Base-by-base conservation (phyloP, 2,888 invertebrate species). In the Leptopterna dolabrata region DNA sequence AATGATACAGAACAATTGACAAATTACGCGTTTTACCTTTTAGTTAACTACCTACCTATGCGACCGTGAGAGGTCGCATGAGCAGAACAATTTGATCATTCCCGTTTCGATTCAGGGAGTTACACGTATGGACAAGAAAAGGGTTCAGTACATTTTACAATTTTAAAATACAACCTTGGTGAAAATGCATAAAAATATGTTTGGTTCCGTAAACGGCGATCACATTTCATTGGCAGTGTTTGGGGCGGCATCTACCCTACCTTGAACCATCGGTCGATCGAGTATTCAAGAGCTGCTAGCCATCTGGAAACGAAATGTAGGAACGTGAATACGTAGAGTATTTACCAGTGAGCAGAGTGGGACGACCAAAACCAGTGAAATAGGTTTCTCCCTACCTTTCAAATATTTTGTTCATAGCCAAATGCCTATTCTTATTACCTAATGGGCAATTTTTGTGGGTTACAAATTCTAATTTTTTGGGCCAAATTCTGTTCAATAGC, bases 231-330 rank as follows among this genome's bases (percentile, higher is more conserved):
- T 89, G 89, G 89, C 89, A 89, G 89, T 89, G 89, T 71, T 76
- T 71, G 36, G 70, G 51, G 70, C 29, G 47, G 41, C 63, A n/a
- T 55, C 89, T 89, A 90, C 73, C 89, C 89, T 63, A 91, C 90
- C 88, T 90, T 90, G 43, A 91, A 90, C 90, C 98, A 98, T 90
- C 97, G 94, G 92, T 98, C 97, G 93, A 98, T 98, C 88, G 98
- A 97, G 92, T 97, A 98, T 92, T 98, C 98, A 91, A 98, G 92
- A 88, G 97, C 97, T 89, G 97, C 97, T 92, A 98, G 94, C 98
- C 98, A 98, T 91, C 98, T 98, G 93, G 27, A 93, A 94, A 90
- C 88, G 41, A 71, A 45, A 36, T 36, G 36, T n/a, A 24, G 27
- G n/a, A 78, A 78, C 16, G 16, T n/a, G n/a, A n/a, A n/a, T n/a